A percentile compares a stretch with the other conserved stretches of the same genome.
Evolutionary conservation across 2,797 vertebrate species (phyloP).

Genomic region (Channa striata): DNA sequence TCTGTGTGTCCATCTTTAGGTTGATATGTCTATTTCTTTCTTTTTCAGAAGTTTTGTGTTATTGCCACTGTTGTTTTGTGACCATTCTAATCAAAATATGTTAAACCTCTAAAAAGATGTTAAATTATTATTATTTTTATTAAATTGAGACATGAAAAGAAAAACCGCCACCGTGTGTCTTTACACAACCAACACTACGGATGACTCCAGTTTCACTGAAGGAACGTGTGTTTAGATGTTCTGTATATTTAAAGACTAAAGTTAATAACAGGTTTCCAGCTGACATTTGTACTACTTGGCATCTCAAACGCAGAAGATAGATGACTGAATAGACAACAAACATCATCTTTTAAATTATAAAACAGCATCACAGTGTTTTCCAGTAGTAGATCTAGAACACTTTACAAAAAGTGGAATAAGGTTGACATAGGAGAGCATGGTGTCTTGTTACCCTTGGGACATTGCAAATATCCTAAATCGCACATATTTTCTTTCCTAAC

Average conservation of each 20-base stretch:
- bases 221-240: background rate
- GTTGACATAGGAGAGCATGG: background rate
- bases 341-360: background rate
- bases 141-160: constrained; percentile 19
- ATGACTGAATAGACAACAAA: constrained; percentile 2
- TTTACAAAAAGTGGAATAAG: constrained; percentile 1
- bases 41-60: constrained; percentile 8
- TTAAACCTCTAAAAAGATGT: too few species aligned
- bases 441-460: too few species aligned
- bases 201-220: background rate
- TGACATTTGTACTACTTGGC: background rate
- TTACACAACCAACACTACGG: background rate
- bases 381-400: too few species aligned
- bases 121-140: too few species aligned
- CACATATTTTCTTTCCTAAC: too few species aligned
- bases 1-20: constrained; percentile 68
- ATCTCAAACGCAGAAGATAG: background rate
- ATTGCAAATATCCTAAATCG: too few species aligned
- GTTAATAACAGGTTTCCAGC: background rate
- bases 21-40: constrained; percentile 25
- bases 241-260: background rate
- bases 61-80: constrained; percentile 24
- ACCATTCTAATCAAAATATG: constrained; percentile 32
- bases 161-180: constrained; percentile 1
- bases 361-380: too few species aligned